These are phyloP conservation scores for Ostrea edulis DNA, from an alignment of 1,140 invertebrate species.

Conservation along the genomic window DNA sequence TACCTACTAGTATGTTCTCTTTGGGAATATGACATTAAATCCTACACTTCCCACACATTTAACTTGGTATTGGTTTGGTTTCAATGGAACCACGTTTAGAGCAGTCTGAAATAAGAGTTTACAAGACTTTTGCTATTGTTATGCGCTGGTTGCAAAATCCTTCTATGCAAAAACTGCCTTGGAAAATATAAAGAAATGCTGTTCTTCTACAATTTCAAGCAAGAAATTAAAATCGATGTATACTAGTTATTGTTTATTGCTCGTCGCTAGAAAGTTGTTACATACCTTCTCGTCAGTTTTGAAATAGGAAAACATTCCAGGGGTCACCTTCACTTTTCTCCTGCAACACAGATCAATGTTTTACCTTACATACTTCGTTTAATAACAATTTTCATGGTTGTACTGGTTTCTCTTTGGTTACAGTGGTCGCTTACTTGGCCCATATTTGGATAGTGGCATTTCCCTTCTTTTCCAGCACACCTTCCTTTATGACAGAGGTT, in stretches of 20 bases:
- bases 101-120: constrained; percentile 5
- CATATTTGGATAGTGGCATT: constrained; percentile 28
- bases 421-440: neutral
- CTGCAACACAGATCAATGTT: neutral
- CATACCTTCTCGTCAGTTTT: constrained; percentile 33
- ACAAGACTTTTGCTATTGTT: too few species aligned
- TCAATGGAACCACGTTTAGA: constrained; percentile 26
- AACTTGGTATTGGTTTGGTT: neutral
- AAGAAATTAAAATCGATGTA: too few species aligned
- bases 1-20: constrained; percentile 42
- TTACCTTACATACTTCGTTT: neutral
- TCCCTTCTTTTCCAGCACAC: constrained; percentile 37
- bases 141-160: too few species aligned
- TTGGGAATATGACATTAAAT: constrained; percentile 16
- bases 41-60: neutral
- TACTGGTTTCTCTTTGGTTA: too few species aligned
- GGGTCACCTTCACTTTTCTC: constrained; percentile 25
- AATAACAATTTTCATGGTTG: too few species aligned
- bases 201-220: too few species aligned
- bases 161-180: too few species aligned
- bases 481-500: constrained; percentile 30
- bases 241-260: too few species aligned
- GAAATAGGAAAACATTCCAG: constrained; percentile 35
- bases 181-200: too few species aligned
- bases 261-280: too few species aligned